Conservation (phyloP, 2,113 vertebrate species). For the Okapia johnstoni region DNA sequence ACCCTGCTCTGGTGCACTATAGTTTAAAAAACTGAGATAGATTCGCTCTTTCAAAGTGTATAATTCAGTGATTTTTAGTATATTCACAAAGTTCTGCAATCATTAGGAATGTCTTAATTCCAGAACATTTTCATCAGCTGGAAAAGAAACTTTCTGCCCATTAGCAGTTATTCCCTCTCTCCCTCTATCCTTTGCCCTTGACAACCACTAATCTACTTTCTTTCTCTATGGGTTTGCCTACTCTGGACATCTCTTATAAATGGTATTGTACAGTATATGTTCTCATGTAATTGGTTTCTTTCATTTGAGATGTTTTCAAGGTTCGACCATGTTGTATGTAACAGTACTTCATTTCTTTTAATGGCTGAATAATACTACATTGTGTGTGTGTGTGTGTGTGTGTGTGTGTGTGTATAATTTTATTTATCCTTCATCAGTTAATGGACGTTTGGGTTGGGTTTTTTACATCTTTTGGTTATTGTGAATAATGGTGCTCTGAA, state of each 20-base stretch:
- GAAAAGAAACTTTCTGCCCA: background rate
- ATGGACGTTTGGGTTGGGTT: background rate
- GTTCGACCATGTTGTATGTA: background rate
- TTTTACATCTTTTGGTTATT: background rate
- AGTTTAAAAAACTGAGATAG: background rate
- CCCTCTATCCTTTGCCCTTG: no score
- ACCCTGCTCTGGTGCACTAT: background rate
- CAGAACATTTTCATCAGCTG: background rate
- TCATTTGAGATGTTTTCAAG: background rate
- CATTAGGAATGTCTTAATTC: background rate
- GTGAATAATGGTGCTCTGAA: background rate
- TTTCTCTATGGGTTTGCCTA: background rate
- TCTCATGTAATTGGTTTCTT: background rate
- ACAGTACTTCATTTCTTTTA: background rate
- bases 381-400: background rate
- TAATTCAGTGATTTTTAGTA: background rate
- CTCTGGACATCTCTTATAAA: background rate
- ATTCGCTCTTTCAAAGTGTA: background rate
- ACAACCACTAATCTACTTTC: background rate
- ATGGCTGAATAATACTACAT: background rate
- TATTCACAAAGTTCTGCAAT: background rate
- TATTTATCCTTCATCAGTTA: background rate
- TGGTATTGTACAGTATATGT: background rate
- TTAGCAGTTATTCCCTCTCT: background rate
- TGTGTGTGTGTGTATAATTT: background rate